These are phyloP conservation scores for Nematostella vectensis DNA, from an alignment of 92 coral and sea anemone genomes.

Conservation along the genomic window DNA sequence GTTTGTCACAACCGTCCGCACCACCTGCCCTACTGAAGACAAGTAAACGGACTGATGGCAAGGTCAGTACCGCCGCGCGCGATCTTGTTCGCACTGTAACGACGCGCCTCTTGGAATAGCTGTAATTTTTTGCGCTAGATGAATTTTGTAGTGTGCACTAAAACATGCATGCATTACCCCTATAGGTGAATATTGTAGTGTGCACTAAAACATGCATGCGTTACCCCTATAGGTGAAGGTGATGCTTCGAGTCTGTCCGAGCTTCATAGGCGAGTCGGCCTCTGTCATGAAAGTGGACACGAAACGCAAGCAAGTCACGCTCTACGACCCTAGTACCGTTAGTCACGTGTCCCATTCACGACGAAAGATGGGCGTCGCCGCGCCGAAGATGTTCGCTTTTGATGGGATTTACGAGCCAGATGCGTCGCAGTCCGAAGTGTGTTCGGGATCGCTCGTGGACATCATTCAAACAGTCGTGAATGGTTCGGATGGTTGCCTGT, in stretches of 20 bases:
- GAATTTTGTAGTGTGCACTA: no score
- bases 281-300: constrained; percentile 91
- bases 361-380: constrained; percentile 98
- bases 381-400: constrained; percentile 98
- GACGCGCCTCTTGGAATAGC: no score
- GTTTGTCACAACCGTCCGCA: constrained; percentile 73
- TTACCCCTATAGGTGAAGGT: constrained; percentile 71
- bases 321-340: constrained; percentile 90
- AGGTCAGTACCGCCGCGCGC: constrained; percentile 37
- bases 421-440: constrained; percentile 80
- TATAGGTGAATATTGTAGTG: no score
- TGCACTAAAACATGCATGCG: neutral
- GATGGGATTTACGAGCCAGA: constrained; percentile 93
- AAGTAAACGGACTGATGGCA: constrained; percentile 87
- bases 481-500: constrained; percentile 94
- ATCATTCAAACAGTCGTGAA: constrained; percentile 90
- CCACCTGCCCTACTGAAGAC: constrained; percentile 90
- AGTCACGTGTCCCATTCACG: constrained; percentile 91
- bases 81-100: no score
- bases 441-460: constrained; percentile 75
- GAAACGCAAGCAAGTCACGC: constrained; percentile 83
- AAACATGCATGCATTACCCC: neutral
- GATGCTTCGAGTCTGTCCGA: constrained; percentile 91
- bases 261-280: constrained; percentile 99
- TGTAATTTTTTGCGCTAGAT: no score